Evolutionary conservation across 2,888 invertebrate species (phyloP).

Genomic region (Drepana falcataria): DNA sequence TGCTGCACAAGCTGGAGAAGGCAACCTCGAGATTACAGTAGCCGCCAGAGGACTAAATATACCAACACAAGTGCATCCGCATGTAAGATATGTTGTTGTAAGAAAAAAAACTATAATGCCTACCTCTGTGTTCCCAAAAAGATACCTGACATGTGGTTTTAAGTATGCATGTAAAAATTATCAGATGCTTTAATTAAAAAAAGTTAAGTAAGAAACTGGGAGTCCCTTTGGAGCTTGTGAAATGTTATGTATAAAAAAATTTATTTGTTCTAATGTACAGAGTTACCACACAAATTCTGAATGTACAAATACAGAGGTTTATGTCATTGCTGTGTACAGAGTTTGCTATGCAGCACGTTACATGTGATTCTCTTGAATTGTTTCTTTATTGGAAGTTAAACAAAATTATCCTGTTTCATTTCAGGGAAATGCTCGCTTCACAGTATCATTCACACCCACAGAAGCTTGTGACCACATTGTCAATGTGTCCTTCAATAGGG

Average conservation of each 20-base stretch:
- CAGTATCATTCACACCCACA: slow-evolving; percentile 97
- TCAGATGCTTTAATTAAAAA: too few species aligned
- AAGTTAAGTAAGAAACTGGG: too few species aligned
- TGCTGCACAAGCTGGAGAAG: slow-evolving; percentile 97
- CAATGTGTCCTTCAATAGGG: slow-evolving; percentile 98
- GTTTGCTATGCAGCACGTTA: too few species aligned
- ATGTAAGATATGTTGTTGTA: slow-evolving; percentile 76
- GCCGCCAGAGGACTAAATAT: slow-evolving; percentile 95
- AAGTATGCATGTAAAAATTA: too few species aligned
- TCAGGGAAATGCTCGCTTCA: slow-evolving; percentile 85
- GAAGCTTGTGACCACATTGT: slow-evolving; percentile 96
- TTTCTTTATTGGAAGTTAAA: slow-evolving; percentile 6
- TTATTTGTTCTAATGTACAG: too few species aligned
- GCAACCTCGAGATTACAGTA: slow-evolving; percentile 97
- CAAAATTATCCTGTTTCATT: slow-evolving; percentile 16
- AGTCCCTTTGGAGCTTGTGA: too few species aligned
- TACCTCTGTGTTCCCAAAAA: too few species aligned
- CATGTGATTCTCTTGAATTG: slow-evolving; percentile 10
- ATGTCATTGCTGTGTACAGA: too few species aligned
- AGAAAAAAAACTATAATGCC: neutral
- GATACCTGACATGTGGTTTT: too few species aligned
- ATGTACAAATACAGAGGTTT: too few species aligned
- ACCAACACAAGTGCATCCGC: slow-evolving; percentile 96
- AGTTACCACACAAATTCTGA: too few species aligned
- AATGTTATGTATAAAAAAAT: too few species aligned